Evolutionary conservation across 2,888 invertebrate genomes (phyloP), one percentile per base, ranked within the genome.

Genomic region (Lithophane socia): DNA sequence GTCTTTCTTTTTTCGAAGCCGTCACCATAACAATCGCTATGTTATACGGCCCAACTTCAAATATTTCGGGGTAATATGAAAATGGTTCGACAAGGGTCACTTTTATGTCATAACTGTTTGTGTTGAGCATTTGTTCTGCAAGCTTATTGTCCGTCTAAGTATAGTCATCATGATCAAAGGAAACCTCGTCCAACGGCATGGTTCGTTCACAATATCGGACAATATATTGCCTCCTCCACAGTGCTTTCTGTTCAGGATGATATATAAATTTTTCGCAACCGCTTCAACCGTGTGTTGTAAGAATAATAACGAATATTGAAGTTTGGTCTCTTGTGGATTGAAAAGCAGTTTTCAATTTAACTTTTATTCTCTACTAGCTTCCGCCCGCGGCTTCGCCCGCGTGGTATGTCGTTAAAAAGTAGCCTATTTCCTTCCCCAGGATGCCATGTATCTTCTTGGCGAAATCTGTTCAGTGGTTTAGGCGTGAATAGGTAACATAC

Each of bases 131-230:
- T 82, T 82, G 42, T 73, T 79, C 63, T 70, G 72, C 5, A 13
- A 65, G 49, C 42, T n/a, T 72, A 73, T 71, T 80, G 75, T 73
- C 44, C 64, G 71, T 16, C 29, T 65, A 58, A 74, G 77, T 65
- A 64, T 68, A 64, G 79, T 60, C 42, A 71, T 64, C 76, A 71
- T n/a, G 75, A 72, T 77, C 75, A 70, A 82, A 69, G 82, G n/a
- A 71, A 78, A 61, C 37, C 56, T 66, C 47, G 64, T 58, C 44
- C 44, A 63, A 42, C 13, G 37, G 61, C 67, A 64, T 42, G n/a
- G n/a, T 60, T n/a, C 68, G 42, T 56, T 66, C 29, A 72, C 60
- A 72, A 77, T 70, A 81, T 81, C 44, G 16, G n/a, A 47, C 63
- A 72, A 74, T 72, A 74, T 78, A 80, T 80, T 60, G 29, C 68